Conservation (phyloP, 2,113 vertebrate species). For the mouse (Mus musculus) region DNA sequence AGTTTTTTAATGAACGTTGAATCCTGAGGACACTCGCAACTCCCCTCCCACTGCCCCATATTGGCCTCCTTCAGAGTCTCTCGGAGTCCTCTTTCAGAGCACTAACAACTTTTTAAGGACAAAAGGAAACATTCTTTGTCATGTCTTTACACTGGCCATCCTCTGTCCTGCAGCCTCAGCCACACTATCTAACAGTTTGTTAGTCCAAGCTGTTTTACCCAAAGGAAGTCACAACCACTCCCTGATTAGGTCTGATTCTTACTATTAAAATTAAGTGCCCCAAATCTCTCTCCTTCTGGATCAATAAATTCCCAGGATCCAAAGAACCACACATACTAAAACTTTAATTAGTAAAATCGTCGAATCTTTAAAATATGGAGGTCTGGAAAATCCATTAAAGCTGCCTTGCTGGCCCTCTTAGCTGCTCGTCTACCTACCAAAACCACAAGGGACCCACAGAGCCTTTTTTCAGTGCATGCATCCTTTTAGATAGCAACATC, state of each 20-base stretch:
- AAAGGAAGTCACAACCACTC: neutral
- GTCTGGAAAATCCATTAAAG: neutral
- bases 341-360: neutral
- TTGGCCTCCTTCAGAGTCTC: neutral
- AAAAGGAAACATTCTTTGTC: neutral
- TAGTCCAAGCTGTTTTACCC: neutral
- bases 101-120: neutral
- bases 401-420: neutral
- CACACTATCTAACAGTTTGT: neutral
- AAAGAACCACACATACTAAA: slow-evolving; percentile 15
- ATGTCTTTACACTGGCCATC: neutral
- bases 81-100: too few relatives aligned
- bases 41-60: fast-evolving
- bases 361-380: neutral
- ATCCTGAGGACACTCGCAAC: neutral
- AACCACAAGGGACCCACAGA: neutral
- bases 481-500: neutral
- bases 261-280: neutral
- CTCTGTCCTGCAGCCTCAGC: neutral
- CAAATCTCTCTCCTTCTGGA: neutral
- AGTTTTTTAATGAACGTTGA: neutral
- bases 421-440: slow-evolving; percentile 34
- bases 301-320: neutral
- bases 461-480: neutral
- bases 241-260: neutral